phyloP scores from a whole-genome alignment of 2,888 invertebrate genomes.

The Ectemnius lituratus region DNA sequence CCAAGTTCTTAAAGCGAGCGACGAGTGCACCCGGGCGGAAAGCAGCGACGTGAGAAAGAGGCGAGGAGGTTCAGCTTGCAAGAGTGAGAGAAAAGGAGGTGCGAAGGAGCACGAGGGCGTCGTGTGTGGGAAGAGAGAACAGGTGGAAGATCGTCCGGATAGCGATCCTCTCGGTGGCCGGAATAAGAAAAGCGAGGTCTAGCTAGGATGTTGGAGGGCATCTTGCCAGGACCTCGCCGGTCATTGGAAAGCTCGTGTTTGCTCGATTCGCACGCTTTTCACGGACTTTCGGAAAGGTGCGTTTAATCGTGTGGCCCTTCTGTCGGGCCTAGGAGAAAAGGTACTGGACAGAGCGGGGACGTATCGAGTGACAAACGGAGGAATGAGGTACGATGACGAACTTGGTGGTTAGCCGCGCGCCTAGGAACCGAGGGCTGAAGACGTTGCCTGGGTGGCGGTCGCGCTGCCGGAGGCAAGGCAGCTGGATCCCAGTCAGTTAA shows the following conservation, averaged over 20 bases:
- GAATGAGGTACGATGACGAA: slow-evolving; percentile 53
- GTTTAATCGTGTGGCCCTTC: slow-evolving; percentile 10
- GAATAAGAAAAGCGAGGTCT: slow-evolving; percentile 27
- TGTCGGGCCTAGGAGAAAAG: background rate
- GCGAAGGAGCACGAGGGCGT: slow-evolving; percentile 3
- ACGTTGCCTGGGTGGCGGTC: slow-evolving; percentile 30
- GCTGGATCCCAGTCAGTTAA: slow-evolving; percentile 44
- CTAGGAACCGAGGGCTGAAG: slow-evolving; percentile 40
- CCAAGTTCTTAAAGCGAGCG: slow-evolving; percentile 9
- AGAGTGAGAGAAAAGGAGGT: background rate
- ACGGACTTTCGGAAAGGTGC: slow-evolving; percentile 17
- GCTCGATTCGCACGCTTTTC: slow-evolving; percentile 37
- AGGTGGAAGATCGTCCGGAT: slow-evolving; percentile 29
- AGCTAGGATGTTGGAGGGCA: slow-evolving; percentile 69
- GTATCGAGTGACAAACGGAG: slow-evolving; percentile 27
- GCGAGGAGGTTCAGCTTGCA: too few species aligned
- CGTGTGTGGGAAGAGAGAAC: slow-evolving; percentile 9
- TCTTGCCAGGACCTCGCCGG: slow-evolving; percentile 60
- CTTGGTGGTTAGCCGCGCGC: slow-evolving; percentile 36
- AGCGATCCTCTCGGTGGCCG: slow-evolving; percentile 15
- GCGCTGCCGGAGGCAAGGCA: slow-evolving; percentile 39
- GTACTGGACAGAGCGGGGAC: background rate
- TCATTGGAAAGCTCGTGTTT: slow-evolving; percentile 33
- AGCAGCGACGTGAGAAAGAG: slow-evolving; percentile 16
- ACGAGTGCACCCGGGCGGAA: background rate